Evolutionary conservation across 92 coral and sea anemone species (phyloP).

Genomic region (Metridium senile): DNA sequence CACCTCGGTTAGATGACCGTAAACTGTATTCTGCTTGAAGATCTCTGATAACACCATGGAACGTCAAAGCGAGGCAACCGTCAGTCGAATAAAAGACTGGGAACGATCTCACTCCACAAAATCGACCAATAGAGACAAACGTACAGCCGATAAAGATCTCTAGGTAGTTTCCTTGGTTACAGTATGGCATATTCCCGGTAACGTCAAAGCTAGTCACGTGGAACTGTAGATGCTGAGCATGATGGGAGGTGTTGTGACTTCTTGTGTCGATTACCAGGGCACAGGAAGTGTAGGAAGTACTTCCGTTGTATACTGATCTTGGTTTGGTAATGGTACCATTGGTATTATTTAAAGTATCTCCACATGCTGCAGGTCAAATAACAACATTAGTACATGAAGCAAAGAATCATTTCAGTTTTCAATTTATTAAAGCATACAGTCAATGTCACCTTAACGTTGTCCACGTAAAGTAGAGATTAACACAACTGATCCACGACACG

Average conservation of each 20-base stretch:
- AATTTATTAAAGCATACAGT: background rate
- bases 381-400: background rate
- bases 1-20: conserved; percentile 45
- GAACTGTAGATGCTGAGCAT: conserved; percentile 39
- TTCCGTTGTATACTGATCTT: background rate
- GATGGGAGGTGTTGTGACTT: background rate
- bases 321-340: background rate
- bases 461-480: too few species aligned
- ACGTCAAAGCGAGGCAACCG: conserved; percentile 47
- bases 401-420: background rate
- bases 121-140: conserved; percentile 47
- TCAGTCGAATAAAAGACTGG: conserved; percentile 60
- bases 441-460: too few species aligned
- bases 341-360: background rate
- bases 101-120: conserved; percentile 44
- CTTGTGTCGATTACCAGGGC: conserved; percentile 27
- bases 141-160: conserved; percentile 58
- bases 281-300: background rate
- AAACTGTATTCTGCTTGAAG: conserved; percentile 33
- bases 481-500: too few species aligned
- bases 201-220: conserved; percentile 23
- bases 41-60: conserved; percentile 7
- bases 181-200: conserved; percentile 49
- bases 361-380: background rate
- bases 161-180: conserved; percentile 36